Conservation (phyloP, 2,888 invertebrate species). For the Argyra leucocephala region DNA sequence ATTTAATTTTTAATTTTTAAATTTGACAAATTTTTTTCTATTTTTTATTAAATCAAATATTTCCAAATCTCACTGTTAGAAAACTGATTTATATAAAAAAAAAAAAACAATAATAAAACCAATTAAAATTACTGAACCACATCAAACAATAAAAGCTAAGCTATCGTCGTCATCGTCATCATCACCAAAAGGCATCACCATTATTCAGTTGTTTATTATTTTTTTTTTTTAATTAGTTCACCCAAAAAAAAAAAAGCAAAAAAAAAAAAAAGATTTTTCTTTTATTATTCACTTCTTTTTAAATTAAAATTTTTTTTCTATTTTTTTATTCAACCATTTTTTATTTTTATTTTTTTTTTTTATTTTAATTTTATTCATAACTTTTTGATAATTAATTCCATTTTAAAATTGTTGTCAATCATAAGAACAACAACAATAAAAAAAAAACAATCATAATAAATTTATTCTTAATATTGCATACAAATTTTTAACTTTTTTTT, state of each 20-base stretch:
- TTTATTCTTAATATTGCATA: conserved; percentile 4
- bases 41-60: too few species aligned
- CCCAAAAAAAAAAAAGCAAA: neutral
- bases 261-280: neutral
- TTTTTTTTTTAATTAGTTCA: conserved; percentile 1
- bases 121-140: conserved; percentile 3
- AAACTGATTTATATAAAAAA: neutral
- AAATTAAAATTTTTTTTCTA: neutral
- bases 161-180: neutral
- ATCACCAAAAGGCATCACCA: neutral
- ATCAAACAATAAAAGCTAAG: neutral
- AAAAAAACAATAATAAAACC: neutral
- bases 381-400: conserved; percentile 5
- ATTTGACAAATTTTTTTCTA: neutral
- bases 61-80: too few species aligned
- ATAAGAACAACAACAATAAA: neutral
- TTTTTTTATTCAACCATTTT: neutral
- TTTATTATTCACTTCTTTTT: neutral
- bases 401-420: neutral
- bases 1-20: neutral
- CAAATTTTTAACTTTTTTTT: neutral
- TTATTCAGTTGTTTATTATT: neutral
- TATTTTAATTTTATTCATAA: conserved; percentile 1
- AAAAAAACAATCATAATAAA: conserved; percentile 1
- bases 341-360: neutral